phyloP scores from a whole-genome alignment of 2,113 vertebrate species.

The Anoura caudifer region DNA sequence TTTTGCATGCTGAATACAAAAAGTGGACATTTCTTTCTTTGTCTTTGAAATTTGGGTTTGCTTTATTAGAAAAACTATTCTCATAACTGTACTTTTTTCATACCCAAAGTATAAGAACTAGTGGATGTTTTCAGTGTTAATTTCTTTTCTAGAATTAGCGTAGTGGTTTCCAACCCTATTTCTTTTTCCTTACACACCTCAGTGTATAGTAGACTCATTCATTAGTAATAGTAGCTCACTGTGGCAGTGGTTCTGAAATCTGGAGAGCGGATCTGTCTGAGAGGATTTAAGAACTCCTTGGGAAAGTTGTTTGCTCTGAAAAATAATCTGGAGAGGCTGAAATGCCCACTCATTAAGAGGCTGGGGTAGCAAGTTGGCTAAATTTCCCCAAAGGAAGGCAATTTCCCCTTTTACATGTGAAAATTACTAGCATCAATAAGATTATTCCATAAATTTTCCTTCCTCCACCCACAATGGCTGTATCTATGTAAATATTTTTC shows the following conservation, averaged over 20 bases:
- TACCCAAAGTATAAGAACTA: not conserved
- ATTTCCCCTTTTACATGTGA: conserved; percentile 44
- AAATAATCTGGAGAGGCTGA: not conserved
- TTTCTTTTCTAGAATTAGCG: not conserved
- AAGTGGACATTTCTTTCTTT: not conserved
- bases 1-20: not conserved
- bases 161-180: not conserved
- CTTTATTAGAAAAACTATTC: not conserved
- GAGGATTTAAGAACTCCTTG: not conserved
- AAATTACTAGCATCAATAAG: not conserved
- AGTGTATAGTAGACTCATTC: not conserved
- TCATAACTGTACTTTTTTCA: not conserved
- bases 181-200: not conserved
- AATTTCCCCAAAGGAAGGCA: not conserved
- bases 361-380: not conserved
- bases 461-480: not conserved
- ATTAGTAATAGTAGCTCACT: not conserved
- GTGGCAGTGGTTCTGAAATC: not conserved
- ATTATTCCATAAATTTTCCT: conserved; percentile 15
- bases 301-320: not conserved
- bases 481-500: not conserved
- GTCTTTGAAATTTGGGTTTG: not conserved
- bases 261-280: not conserved
- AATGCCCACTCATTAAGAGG: not conserved
- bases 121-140: not conserved